Percentiles rank a stretch among this genome's conserved stretches.
Evolutionary conservation across 2,888 invertebrate species (phyloP).

Genomic region (Scaptodrosophila latifasciaeformis): DNA sequence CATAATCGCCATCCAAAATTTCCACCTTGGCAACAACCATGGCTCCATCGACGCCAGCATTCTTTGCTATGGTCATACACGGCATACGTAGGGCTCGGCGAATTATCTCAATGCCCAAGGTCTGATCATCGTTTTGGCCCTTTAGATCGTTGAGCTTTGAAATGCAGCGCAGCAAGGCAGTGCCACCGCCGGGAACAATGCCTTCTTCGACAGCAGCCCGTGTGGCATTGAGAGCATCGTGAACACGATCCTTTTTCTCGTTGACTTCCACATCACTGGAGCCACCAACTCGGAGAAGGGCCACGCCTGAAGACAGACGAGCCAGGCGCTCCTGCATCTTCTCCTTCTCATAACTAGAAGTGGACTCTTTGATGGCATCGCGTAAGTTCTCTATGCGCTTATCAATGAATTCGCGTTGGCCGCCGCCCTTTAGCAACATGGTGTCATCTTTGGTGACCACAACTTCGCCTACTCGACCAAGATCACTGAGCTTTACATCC

Average conservation of each 20-base stretch:
- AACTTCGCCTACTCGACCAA: constrained; percentile 91
- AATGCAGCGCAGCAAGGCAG: constrained; percentile 89
- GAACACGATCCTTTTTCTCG: constrained; percentile 96
- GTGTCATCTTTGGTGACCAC: constrained; percentile 95
- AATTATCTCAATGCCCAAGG: constrained; percentile 87
- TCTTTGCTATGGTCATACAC: constrained; percentile 91
- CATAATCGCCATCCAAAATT: constrained; percentile 83
- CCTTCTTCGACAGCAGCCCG: constrained; percentile 96
- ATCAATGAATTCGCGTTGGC: constrained; percentile 86
- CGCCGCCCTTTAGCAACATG: constrained; percentile 82
- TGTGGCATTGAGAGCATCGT: constrained; percentile 94
- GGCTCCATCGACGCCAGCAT: constrained; percentile 94
- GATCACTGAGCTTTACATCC: constrained; percentile 86
- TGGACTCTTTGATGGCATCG: constrained; percentile 90
- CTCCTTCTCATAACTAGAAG: constrained; percentile 95
- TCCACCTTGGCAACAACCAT: constrained; percentile 95
- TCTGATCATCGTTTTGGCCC: constrained; percentile 81
- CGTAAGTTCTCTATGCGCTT: constrained; percentile 86
- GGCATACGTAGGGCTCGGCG: constrained; percentile 91
- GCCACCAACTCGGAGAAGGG: constrained; percentile 87
- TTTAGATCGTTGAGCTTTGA: constrained; percentile 81
- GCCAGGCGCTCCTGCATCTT: constrained; percentile 94
- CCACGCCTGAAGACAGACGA: constrained; percentile 88
- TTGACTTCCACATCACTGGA: constrained; percentile 94
- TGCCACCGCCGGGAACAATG: constrained; percentile 96